Evolutionary conservation across 2,113 vertebrate species (phyloP).

Genomic region (Engraulis encrasicolus): DNA sequence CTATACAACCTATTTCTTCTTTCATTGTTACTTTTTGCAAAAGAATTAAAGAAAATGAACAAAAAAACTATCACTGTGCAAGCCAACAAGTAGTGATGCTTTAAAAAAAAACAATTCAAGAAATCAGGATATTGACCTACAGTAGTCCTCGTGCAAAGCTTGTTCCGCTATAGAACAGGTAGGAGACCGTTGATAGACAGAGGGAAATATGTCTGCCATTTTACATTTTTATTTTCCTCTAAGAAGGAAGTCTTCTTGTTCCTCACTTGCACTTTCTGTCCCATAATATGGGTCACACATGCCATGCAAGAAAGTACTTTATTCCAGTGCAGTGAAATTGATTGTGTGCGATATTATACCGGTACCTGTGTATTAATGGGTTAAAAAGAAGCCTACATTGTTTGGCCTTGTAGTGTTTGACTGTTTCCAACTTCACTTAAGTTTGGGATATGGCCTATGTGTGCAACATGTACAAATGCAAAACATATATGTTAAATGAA

Average conservation of each 20-base stretch:
- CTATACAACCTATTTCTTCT: background rate
- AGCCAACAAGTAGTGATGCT: background rate
- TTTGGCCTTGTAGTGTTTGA: background rate
- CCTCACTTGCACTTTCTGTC: background rate
- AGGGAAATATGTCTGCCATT: background rate
- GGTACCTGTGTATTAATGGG: background rate
- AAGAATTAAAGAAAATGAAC: background rate
- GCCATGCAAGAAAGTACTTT: background rate
- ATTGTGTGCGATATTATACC: background rate
- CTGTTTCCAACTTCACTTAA: background rate
- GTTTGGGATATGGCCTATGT: background rate
- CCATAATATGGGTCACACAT: background rate
- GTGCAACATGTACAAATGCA: background rate
- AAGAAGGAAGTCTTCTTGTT: background rate
- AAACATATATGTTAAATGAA: background rate
- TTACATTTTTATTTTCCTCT: background rate
- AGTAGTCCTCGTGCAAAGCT: conserved; percentile 15
- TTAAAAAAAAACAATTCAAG: background rate
- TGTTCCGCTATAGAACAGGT: conserved; percentile 3
- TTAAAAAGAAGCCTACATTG: background rate
- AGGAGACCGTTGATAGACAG: background rate
- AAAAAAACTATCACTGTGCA: background rate
- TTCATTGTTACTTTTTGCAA: background rate
- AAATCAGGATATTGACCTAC: background rate
- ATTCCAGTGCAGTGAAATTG: background rate